A percentile compares a stretch with the other conserved stretches of the same genome.
Evolutionary conservation across 2,888 invertebrate species (phyloP).

Genomic region (Chironomus riparius): DNA sequence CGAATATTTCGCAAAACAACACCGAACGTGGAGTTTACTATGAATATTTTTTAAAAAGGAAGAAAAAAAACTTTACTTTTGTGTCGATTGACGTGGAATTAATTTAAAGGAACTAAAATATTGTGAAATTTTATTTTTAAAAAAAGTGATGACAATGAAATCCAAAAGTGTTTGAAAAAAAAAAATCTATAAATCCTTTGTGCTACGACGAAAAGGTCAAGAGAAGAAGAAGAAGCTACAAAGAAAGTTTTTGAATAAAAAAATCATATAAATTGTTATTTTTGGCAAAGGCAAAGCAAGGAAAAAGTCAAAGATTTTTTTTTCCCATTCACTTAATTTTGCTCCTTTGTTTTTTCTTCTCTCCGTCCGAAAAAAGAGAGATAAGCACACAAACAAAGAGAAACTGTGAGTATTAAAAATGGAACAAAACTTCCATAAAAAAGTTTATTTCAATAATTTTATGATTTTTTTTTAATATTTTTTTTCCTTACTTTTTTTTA

Average conservation of each 20-base stretch:
- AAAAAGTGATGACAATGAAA: not conserved
- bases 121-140: not conserved
- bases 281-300: not conserved
- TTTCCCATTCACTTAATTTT: not conserved
- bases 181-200: not conserved
- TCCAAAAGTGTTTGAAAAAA: not conserved
- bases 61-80: not conserved
- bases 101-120: not conserved
- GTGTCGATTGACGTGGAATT: not conserved
- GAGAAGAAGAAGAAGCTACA: not conserved
- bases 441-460: not conserved
- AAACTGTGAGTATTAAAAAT: constrained; percentile 13
- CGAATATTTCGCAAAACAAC: constrained; percentile 16
- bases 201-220: not conserved
- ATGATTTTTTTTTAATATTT: not conserved
- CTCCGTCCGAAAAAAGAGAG: too few relatives aligned
- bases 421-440: not conserved
- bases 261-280: not conserved
- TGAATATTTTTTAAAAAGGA: too few relatives aligned
- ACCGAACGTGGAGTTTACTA: not conserved
- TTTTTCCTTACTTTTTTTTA: not conserved
- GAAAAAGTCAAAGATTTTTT: not conserved
- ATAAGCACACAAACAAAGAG: not conserved
- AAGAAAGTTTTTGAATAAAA: not conserved
- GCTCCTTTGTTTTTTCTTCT: not conserved